These are phyloP conservation scores for Myotis myotis DNA, from an alignment of 2,797 vertebrate genomes.

Conservation along the genomic window DNA sequence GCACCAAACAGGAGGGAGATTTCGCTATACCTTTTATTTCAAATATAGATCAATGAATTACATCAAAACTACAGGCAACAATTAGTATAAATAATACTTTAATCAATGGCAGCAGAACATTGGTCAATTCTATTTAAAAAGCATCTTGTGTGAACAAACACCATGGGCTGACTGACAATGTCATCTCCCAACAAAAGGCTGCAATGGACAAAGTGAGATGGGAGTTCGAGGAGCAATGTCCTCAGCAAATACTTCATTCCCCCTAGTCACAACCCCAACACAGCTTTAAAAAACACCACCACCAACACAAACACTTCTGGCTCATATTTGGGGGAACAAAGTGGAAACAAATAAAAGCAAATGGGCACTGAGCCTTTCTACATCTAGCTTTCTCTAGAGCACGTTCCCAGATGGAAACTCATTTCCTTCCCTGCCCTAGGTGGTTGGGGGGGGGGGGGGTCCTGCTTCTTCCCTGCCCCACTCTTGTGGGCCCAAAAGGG, in stretches of 20 bases:
- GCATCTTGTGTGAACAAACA: conserved; percentile 79
- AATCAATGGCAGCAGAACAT: conserved; percentile 84
- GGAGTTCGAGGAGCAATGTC: conserved; percentile 38
- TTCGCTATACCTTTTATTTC: conserved; percentile 83
- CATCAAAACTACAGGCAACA: conserved; percentile 84
- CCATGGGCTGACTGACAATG: conserved; percentile 78
- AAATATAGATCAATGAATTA: conserved; percentile 79
- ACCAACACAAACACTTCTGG: conserved; percentile 75
- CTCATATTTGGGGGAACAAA: conserved; percentile 72
- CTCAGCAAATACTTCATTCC: conserved; percentile 59
- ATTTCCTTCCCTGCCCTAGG: conserved; percentile 67
- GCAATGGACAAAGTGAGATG: conserved; percentile 66
- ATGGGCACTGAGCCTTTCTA: conserved; percentile 58
- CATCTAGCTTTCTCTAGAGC: conserved; percentile 67
- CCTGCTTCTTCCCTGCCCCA: conserved; percentile 44
- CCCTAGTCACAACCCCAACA: conserved; percentile 45
- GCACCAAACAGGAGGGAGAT: conserved; percentile 80
- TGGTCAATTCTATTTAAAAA: conserved; percentile 80
- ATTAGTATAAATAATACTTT: conserved; percentile 86
- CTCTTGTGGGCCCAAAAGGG: conserved; percentile 70
- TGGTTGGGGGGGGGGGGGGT: not conserved
- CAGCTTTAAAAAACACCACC: not conserved
- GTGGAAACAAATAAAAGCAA: conserved; percentile 69
- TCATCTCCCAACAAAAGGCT: conserved; percentile 80
- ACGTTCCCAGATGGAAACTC: conserved; percentile 70